Evolutionary conservation across 2,113 vertebrate species (phyloP), one percentile per base, ranked within the genome.

Genomic region (Periophthalmus modestus): DNA sequence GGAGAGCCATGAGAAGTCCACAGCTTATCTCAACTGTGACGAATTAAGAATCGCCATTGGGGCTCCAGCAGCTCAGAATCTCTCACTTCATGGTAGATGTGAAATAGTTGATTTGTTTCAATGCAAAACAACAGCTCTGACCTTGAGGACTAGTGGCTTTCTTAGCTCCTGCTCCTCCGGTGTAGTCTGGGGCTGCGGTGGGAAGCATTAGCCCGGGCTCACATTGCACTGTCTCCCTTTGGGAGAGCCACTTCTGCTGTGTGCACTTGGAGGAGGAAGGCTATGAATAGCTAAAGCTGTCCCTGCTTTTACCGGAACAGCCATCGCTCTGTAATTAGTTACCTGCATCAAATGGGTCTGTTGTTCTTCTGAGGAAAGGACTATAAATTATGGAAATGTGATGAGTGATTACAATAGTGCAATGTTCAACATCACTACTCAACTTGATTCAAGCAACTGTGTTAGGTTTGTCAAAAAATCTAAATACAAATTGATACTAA

Each of bases 231-330:
- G 73, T 39, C 21, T 68, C 66, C 75, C 63, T 74, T 52, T 1
- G 88, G 79, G 87, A 87, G 78, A 47, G 68, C 47, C 75, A 77
- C 77, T 84, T 71, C 73, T 66, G 78, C 85, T 77, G 79, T 68
- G 80, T 84, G 82, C 81, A 66, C 66, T n/a, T 65, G 68, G 68
- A 80, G 69, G 74, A 86, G 85, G 77, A 87, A 89, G 69, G 75
- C 90, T 88, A 93, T 85, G 90, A 91, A 92, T 90, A 90, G 89
- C 86, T 73, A 14, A 87, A 88, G 82, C 78, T 83, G 72, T 66
- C 71, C 82, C 67, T 65, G 85, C 75, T 73, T 84, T 79, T 82
- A 87, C 80, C 57, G 82, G 84, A 88, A 89, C 59, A 6, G 76
- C 76, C 55, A 54, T 75, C 50, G 69, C 85, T 87, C 84, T 39